Base-by-base conservation (phyloP, 2,113 vertebrate species). In the Tetraodon nigroviridis region DNA sequence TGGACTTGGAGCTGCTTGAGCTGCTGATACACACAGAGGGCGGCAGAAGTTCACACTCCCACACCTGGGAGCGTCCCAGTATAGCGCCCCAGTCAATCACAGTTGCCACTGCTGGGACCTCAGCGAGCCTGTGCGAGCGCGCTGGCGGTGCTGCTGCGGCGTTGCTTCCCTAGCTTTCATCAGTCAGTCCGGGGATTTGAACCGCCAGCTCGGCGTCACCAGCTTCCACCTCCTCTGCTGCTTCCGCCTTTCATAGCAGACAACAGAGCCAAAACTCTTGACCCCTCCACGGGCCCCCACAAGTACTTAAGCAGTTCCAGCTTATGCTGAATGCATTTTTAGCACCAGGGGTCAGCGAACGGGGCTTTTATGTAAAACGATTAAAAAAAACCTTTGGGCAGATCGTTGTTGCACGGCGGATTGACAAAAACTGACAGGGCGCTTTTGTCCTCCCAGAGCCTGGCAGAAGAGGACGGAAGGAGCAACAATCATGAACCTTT, bases 281-380 rank as follows among this genome's bases (percentile, higher is more conserved):
- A 77, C 73, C 78, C 52, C 11, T 58, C 47, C 58, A 6, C 76
- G 69, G 67, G 59, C 40, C 11, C 72, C 64, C 64, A 76, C 73
- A 78, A 82, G 67, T 74, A 56, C 77, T 76, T 77, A 77, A 79
- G 73, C 59, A 64, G 73, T 81, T 83, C 75, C 75, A 79, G 78
- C 75, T 75, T 75, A 73, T 70, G 68, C 75, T 75, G 50, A 61
- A 79, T 55, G 58, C 70, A 64, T 40, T 78, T 82, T 78, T 71
- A 66, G 50, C 67, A 54, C 29, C 29, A 16, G 51, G 42, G 60
- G 70, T 75, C 64, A 70, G 60, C 48, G 67, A 74, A 72, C 47
- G 60, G 61, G 57, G 65, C 65, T 71, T 79, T 83, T 72, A 79
- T 57, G 74, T 84, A 65, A 78, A 80, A 62, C 67, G 11, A 2